These are phyloP conservation scores for Peromyscus maniculatus DNA, from an alignment of 2,113 vertebrate species.

Conservation along the genomic window DNA sequence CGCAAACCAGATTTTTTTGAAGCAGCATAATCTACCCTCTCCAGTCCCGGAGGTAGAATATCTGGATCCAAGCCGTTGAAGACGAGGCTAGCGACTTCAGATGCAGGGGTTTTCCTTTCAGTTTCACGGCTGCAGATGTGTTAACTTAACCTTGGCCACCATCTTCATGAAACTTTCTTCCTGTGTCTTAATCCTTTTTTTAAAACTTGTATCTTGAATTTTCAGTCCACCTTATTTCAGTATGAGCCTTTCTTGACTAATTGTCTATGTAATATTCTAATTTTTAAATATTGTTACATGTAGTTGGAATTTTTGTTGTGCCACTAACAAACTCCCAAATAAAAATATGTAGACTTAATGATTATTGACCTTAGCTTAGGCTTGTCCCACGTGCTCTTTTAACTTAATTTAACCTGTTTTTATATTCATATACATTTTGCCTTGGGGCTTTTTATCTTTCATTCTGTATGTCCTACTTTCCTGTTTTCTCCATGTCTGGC, in stretches of 20 bases:
- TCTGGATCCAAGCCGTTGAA: not conserved
- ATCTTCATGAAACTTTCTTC: not conserved
- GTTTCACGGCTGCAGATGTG: too few relatives aligned
- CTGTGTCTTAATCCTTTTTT: not conserved
- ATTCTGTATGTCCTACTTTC: not conserved
- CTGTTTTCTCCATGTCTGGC: not conserved
- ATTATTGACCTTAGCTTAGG: not conserved
- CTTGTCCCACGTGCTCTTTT: not conserved
- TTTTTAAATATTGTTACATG: not conserved
- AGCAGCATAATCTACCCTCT: not conserved
- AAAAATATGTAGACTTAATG: not conserved
- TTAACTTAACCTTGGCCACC: not conserved
- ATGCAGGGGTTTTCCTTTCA: fast-evolving
- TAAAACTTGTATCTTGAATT: not conserved
- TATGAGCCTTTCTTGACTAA: not conserved
- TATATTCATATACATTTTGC: not conserved
- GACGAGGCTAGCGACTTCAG: not conserved
- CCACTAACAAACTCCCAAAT: not conserved
- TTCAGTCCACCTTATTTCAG: not conserved
- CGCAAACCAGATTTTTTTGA: not conserved
- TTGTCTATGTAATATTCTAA: not conserved
- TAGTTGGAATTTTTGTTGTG: not conserved
- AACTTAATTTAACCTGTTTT: not conserved
- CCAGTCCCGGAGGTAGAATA: not conserved
- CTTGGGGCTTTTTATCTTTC: not conserved